Conservation (phyloP, 2,888 invertebrate genomes). For the Tuta absoluta region DNA sequence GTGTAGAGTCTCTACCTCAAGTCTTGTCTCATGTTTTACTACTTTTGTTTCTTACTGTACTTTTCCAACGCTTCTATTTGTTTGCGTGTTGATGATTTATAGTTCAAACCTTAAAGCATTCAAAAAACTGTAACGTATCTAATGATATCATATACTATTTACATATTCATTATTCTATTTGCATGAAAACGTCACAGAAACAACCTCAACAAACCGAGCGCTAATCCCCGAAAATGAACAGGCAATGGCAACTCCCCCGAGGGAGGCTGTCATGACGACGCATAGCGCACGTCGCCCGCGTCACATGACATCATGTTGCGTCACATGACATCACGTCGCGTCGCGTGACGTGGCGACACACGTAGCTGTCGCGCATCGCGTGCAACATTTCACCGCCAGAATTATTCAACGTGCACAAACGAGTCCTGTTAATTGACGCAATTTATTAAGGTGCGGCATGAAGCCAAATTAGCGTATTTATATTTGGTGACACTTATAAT, state of each 20-base stretch:
- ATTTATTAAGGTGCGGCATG: constrained; percentile 22
- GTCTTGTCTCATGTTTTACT: not conserved
- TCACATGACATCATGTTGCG: constrained; percentile 48
- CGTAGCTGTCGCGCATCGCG: constrained; percentile 20
- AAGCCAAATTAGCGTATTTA: constrained; percentile 25
- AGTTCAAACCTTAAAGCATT: not conserved
- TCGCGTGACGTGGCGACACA: constrained; percentile 31
- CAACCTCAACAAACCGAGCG: not conserved
- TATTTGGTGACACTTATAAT: constrained; percentile 31
- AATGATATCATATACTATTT: not conserved
- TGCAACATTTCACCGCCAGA: constrained; percentile 20
- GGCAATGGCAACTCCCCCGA: constrained; percentile 37
- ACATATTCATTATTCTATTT: constrained; percentile 4
- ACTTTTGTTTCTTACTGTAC: constrained; percentile 9
- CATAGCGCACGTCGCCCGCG: constrained; percentile 38
- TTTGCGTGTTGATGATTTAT: not conserved
- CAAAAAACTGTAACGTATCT: not conserved
- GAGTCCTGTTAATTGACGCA: constrained; percentile 27
- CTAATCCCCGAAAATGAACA: constrained; percentile 37
- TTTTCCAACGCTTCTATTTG: too few species aligned
- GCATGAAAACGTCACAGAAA: not conserved
- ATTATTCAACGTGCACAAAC: constrained; percentile 29
- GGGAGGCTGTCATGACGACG: constrained; percentile 37
- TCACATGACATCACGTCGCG: constrained; percentile 50
- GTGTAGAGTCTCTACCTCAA: constrained; percentile 2